Evolutionary conservation across 2,113 vertebrate genomes (phyloP).

Genomic region (Fukomys damarensis): DNA sequence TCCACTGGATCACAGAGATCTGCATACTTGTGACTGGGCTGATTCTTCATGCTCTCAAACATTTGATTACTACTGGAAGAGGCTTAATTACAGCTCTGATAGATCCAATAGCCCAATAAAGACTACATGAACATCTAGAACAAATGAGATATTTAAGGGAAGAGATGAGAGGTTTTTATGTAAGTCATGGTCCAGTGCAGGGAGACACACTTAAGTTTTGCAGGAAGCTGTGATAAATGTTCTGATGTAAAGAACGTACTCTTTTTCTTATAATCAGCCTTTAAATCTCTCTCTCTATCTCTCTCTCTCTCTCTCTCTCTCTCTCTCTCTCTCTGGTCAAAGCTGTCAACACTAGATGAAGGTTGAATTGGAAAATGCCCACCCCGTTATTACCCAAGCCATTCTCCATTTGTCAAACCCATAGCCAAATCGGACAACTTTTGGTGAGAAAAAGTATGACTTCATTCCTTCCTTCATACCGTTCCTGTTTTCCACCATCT

Average conservation of each 20-base stretch:
- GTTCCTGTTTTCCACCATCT: background rate
- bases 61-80: background rate
- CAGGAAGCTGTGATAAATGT: background rate
- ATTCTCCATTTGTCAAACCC: conserved; percentile 23
- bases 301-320: background rate
- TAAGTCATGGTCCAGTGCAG: background rate
- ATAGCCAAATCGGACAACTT: background rate
- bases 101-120: background rate
- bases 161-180: background rate
- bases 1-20: background rate
- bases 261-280: conserved; percentile 31
- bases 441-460: background rate
- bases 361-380: background rate
- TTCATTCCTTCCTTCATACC: background rate
- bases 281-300: background rate
- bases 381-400: background rate
- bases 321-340: background rate
- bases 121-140: background rate
- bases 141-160: conserved; percentile 29
- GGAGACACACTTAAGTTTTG: background rate
- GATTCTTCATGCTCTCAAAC: background rate
- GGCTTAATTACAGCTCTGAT: background rate
- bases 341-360: background rate
- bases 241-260: background rate
- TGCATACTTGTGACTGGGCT: background rate